Conservation (phyloP, 2,888 invertebrate genomes). For the Branchellion lobata region DNA sequence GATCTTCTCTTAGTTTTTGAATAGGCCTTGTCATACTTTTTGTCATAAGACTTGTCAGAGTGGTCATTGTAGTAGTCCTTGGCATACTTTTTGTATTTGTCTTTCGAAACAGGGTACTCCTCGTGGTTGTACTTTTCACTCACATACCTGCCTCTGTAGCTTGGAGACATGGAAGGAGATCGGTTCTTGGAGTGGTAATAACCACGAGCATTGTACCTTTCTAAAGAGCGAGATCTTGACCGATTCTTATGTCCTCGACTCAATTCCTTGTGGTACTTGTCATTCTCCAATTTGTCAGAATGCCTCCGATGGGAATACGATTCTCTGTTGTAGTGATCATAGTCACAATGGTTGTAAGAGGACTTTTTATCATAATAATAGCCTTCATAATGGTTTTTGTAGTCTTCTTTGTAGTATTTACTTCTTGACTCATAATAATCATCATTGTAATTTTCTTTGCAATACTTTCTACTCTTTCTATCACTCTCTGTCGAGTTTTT, state of each 20-base stretch:
- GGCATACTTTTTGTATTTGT: neutral
- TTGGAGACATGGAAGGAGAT: neutral
- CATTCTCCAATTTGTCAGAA: neutral
- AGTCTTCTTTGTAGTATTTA: neutral
- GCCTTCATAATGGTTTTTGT: neutral
- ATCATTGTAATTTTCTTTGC: neutral
- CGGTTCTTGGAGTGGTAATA: neutral
- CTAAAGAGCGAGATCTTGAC: constrained; percentile 2
- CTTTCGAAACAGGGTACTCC: neutral
- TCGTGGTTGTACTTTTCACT: neutral
- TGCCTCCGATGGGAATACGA: neutral
- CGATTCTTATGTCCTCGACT: neutral
- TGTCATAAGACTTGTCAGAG: neutral
- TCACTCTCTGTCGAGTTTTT: neutral
- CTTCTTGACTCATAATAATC: neutral
- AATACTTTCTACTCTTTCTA: neutral
- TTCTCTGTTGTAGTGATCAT: neutral
- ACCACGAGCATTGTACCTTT: neutral
- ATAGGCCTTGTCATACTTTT: neutral
- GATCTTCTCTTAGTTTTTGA: neutral
- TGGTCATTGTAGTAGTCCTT: neutral
- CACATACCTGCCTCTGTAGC: neutral
- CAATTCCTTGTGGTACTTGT: neutral
- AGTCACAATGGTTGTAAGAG: neutral
- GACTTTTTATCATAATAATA: neutral